Evolutionary conservation across 1,140 invertebrate species (phyloP).

Genomic region (Orussus abietinus): DNA sequence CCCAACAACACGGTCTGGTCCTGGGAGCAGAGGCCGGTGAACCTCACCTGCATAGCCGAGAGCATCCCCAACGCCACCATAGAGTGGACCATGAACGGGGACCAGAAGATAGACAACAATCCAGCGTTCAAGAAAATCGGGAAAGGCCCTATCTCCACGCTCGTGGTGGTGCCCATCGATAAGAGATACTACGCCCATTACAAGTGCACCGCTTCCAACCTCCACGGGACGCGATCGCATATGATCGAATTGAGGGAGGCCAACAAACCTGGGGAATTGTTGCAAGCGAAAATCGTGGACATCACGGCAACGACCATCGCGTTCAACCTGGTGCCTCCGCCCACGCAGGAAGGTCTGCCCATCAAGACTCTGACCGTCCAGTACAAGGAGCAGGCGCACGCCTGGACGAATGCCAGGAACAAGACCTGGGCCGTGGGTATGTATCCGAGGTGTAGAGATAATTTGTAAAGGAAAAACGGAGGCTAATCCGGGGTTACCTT

Average conservation of each 20-base stretch:
- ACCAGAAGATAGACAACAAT: conserved; percentile 55
- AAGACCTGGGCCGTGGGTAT: conserved; percentile 72
- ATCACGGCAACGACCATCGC: conserved; percentile 80
- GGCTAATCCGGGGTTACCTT: no score
- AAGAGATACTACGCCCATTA: conserved; percentile 69
- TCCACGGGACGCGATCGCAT: conserved; percentile 64
- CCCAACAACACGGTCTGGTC: conserved; percentile 69
- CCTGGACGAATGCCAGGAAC: conserved; percentile 66
- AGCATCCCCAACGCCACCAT: conserved; percentile 91
- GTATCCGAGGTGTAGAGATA: no score
- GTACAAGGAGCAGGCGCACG: conserved; percentile 63
- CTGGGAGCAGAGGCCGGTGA: conserved; percentile 75
- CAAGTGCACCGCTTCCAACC: conserved; percentile 78
- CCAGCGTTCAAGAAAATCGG: conserved; percentile 59
- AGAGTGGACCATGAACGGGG: conserved; percentile 64
- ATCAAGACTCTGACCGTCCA: conserved; percentile 68
- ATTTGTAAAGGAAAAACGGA: no score
- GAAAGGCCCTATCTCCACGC: conserved; percentile 64
- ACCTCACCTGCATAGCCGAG: conserved; percentile 83
- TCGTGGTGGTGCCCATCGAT: conserved; percentile 65
- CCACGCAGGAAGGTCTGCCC: conserved; percentile 69
- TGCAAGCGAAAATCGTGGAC: conserved; percentile 60
- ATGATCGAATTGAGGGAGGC: conserved; percentile 72
- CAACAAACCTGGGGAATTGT: conserved; percentile 53
- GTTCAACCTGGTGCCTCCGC: conserved; percentile 71